phyloP scores from a whole-genome alignment of 2,797 vertebrate species.

The Sebastes itinus region DNA sequence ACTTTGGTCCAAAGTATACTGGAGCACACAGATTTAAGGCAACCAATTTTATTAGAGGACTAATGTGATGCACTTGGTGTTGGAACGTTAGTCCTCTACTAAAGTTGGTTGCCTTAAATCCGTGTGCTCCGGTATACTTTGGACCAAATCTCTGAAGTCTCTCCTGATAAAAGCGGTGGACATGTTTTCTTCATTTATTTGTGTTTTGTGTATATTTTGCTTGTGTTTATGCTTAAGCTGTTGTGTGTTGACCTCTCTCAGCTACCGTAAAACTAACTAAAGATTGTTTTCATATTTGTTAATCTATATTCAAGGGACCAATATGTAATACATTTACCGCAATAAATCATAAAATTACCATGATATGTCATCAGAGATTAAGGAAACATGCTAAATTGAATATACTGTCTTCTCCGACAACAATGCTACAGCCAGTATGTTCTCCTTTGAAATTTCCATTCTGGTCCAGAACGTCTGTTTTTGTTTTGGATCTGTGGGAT shows the following conservation, averaged over 20 bases:
- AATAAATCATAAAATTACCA: too few relatives aligned
- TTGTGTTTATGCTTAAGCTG: background rate
- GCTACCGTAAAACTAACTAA: background rate
- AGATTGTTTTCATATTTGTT: background rate
- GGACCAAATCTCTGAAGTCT: too few relatives aligned
- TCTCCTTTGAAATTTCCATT: too few relatives aligned
- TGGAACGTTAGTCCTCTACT: too few relatives aligned
- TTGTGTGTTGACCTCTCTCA: background rate
- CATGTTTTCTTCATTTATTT: background rate
- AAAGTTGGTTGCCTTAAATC: background rate
- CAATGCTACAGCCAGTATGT: too few relatives aligned
- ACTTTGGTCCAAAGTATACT: background rate
- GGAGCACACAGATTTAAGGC: background rate
- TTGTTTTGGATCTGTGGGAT: too few relatives aligned
- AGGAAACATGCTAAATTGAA: too few relatives aligned
- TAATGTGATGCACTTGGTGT: background rate
- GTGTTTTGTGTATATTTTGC: background rate
- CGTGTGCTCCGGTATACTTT: background rate
- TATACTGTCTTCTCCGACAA: too few relatives aligned
- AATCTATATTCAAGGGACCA: too few relatives aligned
- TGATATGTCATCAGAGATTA: too few relatives aligned
- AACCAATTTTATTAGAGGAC: background rate
- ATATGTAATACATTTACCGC: fast-evolving
- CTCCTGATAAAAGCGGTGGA: background rate
- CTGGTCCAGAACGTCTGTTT: fast-evolving